phyloP scores from a whole-genome alignment of 2,113 vertebrate genomes.

The Clarias magur region DNA sequence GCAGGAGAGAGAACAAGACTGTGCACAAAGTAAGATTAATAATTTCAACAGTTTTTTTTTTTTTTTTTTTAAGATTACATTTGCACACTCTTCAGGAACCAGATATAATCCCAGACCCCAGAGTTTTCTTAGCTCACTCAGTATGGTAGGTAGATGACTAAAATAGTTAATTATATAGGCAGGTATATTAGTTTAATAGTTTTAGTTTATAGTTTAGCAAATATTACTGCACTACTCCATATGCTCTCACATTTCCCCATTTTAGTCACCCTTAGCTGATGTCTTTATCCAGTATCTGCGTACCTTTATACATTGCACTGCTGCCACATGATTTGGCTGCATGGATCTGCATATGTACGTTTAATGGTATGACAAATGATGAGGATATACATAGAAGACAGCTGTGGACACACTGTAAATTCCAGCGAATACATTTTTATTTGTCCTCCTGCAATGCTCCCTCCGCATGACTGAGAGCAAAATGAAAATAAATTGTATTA shows the following conservation, averaged over 20 bases:
- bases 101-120: no score
- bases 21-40: slow-evolving; percentile 69
- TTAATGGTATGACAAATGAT: background rate
- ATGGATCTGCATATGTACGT: background rate
- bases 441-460: background rate
- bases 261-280: background rate
- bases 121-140: background rate
- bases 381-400: background rate
- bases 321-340: background rate
- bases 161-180: background rate
- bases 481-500: no score
- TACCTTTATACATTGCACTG: background rate
- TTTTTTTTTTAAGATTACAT: background rate
- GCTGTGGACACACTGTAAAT: background rate
- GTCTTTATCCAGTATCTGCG: background rate
- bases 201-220: background rate
- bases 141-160: background rate
- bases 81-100: background rate
- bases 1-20: slow-evolving; percentile 71
- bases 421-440: background rate
- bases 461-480: no score
- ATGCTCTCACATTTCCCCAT: background rate
- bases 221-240: background rate
- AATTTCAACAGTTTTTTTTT: no score
- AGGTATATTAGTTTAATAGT: no score